A percentile compares a stretch with the other conserved stretches of the same genome.
These are phyloP conservation scores for Denticeps clupeoides DNA, from an alignment of 2,797 vertebrate genomes.

Conservation along the genomic window DNA sequence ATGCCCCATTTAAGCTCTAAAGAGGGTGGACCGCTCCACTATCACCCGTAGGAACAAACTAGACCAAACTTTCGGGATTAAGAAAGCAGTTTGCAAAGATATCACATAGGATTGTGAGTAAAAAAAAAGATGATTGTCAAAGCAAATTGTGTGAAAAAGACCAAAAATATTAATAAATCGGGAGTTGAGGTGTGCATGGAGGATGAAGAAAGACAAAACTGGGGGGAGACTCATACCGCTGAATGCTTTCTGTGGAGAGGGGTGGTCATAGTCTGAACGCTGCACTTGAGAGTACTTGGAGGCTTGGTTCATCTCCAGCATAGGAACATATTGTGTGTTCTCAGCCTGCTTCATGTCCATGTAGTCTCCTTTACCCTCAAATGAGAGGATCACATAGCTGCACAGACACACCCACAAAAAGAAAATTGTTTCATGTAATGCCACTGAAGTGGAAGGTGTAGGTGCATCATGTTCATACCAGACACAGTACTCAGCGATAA, in stretches of 20 bases:
- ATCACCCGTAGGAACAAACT: no score
- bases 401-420: conserved; percentile 12
- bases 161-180: neutral
- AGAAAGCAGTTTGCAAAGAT: no score
- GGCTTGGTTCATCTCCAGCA: conserved; percentile 84
- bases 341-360: conserved; percentile 99
- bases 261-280: conserved; percentile 77
- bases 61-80: no score
- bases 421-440: no score
- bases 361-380: conserved; percentile 91
- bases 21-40: conserved; percentile 50
- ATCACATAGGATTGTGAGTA: no score
- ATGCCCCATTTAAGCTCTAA: conserved; percentile 42
- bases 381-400: conserved; percentile 96
- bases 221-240: conserved; percentile 45
- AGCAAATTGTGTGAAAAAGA: no score
- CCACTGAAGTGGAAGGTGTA: no score
- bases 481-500: no score
- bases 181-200: neutral
- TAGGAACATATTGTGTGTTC: conserved; percentile 89
- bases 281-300: conserved; percentile 89
- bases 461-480: no score
- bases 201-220: no score
- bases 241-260: conserved; percentile 61
- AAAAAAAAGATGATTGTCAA: no score